Evolutionary conservation across 1,140 invertebrate genomes (phyloP).

Genomic region (roundworm (Caenorhabditis elegans)): WBcel235 BX284604.4:14612501-14613000

Average conservation of each 20-base stretch:
- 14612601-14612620: neutral
- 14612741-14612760: neutral
- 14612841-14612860: too few species aligned
- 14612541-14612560: neutral
- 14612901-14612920: neutral
- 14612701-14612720: too few species aligned
- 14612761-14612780: too few species aligned
- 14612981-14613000: too few species aligned
- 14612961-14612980: too few species aligned
- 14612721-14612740: too few species aligned
- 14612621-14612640: neutral
- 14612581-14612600: neutral
- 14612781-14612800: neutral
- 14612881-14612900: neutral
- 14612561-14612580: too few species aligned
- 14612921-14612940: too few species aligned
- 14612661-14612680: neutral
- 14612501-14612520: slow-evolving; percentile 22
- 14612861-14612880: neutral
- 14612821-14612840: slow-evolving; percentile 15
- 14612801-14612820: neutral
- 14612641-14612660: too few species aligned
- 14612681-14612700: neutral
- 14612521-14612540: too few species aligned
- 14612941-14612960: too few species aligned